Conservation (phyloP, 2,888 invertebrate species). For the Oxystoma pomonae region DNA sequence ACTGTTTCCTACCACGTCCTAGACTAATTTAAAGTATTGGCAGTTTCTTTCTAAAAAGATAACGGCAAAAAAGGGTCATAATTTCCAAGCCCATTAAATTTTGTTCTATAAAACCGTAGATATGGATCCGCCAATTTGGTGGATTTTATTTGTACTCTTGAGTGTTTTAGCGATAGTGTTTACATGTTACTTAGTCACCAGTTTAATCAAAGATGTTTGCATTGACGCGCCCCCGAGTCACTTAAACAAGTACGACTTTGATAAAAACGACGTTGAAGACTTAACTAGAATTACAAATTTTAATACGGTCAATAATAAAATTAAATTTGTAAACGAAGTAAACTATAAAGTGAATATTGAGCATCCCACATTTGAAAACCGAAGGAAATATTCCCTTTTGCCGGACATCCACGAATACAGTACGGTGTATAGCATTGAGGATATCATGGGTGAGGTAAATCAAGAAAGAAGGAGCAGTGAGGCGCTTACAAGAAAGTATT, state of each 20-base stretch:
- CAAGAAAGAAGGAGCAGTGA: slow-evolving; percentile 12
- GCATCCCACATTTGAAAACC: not conserved
- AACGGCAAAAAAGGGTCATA: not conserved
- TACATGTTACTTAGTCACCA: slow-evolving; percentile 21
- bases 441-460: slow-evolving; percentile 15
- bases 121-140: slow-evolving; percentile 27
- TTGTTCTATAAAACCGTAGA: not conserved
- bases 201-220: slow-evolving; percentile 17
- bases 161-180: slow-evolving; percentile 22
- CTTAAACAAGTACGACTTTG: slow-evolving; percentile 20
- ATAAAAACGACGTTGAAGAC: slow-evolving; percentile 26
- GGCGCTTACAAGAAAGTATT: slow-evolving; percentile 6
- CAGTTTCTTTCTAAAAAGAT: not conserved
- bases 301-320: slow-evolving; percentile 14
- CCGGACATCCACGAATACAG: slow-evolving; percentile 23
- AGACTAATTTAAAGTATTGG: not conserved
- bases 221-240: not conserved
- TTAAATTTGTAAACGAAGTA: slow-evolving; percentile 23
- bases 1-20: not conserved
- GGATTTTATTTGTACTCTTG: slow-evolving; percentile 23
- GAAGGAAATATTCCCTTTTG: slow-evolving; percentile 16
- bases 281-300: slow-evolving; percentile 25
- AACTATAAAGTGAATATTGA: not conserved
- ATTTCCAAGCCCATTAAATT: not conserved
- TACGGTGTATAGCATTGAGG: slow-evolving; percentile 16